Evolutionary conservation across 2,797 vertebrate species (phyloP), one percentile per base, ranked within the genome.

Genomic region (Coreius guichenoti): DNA sequence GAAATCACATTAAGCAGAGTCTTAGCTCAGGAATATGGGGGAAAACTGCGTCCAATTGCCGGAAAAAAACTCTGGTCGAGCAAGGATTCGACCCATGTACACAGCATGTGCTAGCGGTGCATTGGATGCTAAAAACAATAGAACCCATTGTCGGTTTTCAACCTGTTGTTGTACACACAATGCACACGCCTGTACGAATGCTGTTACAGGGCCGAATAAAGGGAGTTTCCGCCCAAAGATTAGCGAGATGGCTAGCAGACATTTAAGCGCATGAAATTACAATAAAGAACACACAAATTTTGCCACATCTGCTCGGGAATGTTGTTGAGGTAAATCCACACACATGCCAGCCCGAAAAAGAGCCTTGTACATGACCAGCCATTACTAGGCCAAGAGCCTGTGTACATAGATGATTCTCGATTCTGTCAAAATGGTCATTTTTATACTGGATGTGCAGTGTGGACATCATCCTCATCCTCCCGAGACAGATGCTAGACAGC

Each of bases 91-190:
- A 80, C n/a, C 83, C 26, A 1, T 85, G 77, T 17, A 72, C 49
- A 21, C 75, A 79, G n/a, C 83, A 73, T 4, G 16, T 61, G 4
- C 67, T 85, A 0, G 63, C 61, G 49, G 49, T 85, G 21, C 75
- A 85, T 23, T 85, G 65, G 76, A 70, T 85, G 76, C 2, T 72
- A 21, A 45, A n/a, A n/a, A n/a, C n/a, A n/a, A n/a, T n/a, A n/a
- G n/a, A n/a, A n/a, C n/a, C n/a, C n/a, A n/a, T n/a, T 36, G 75
- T 85, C 0, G 76, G 75, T 0, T 85, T 80, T 23, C 63, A 85
- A 43, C 36, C 76, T 21, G 19, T 70, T 5, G 36, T 80, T 43
- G 1, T 78, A 19, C 83, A 70, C 16, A 79, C 75, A 43, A 83
- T 67, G 26, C 61, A n/a, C 43, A 76, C 45, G 5, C n/a, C 45